Evolutionary conservation across 2,888 invertebrate genomes (phyloP).

Genomic region (Agriopis leucophaearia): DNA sequence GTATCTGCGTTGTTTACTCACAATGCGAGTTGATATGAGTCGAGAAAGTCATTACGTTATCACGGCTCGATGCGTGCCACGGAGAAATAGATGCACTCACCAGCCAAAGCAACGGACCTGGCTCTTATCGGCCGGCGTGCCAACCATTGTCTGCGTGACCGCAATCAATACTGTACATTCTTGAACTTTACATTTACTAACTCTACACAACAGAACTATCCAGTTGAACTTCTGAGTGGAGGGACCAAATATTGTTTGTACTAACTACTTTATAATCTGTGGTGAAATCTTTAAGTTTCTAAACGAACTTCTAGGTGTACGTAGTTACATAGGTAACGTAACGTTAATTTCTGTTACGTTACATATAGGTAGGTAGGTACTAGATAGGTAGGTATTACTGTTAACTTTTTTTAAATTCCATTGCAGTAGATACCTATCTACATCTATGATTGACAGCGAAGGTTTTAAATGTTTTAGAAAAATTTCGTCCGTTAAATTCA

Average conservation of each 20-base stretch:
- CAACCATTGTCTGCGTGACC: slow-evolving; percentile 66
- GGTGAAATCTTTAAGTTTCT: neutral
- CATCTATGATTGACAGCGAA: no score
- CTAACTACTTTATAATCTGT: slow-evolving; percentile 10
- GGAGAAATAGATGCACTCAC: slow-evolving; percentile 70
- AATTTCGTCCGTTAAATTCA: no score
- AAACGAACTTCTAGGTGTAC: neutral
- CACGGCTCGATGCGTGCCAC: slow-evolving; percentile 62
- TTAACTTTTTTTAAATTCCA: no score
- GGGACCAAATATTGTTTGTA: slow-evolving; percentile 1
- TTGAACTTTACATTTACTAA: slow-evolving; percentile 61
- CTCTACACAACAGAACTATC: slow-evolving; percentile 46
- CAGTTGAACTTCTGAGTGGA: slow-evolving; percentile 26
- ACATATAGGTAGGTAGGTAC: no score
- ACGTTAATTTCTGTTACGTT: neutral
- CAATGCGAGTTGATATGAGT: slow-evolving; percentile 71
- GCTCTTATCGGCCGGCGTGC: slow-evolving; percentile 63
- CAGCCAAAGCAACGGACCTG: slow-evolving; percentile 51
- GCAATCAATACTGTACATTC: slow-evolving; percentile 72
- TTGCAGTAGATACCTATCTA: neutral
- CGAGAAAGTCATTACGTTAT: slow-evolving; percentile 82
- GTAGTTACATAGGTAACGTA: neutral
- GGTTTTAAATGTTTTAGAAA: no score
- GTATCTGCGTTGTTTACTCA: slow-evolving; percentile 64
- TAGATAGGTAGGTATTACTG: no score